Evolutionary conservation across 2,888 invertebrate species (phyloP).

Genomic region (Ophion ellenae): DNA sequence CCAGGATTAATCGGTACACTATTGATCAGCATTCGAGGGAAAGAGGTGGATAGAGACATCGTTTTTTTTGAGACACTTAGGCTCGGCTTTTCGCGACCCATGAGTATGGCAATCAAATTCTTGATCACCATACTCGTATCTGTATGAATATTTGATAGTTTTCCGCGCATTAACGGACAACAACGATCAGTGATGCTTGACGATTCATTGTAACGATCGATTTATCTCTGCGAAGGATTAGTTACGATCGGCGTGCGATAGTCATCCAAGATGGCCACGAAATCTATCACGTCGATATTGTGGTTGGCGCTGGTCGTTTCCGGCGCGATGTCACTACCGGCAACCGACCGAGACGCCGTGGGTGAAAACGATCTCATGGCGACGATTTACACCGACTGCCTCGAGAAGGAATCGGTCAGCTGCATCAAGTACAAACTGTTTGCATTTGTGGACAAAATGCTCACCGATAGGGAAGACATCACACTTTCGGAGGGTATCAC

Average conservation of each 20-base stretch:
- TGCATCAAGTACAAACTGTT: slow-evolving; percentile 95
- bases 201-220: slow-evolving; percentile 24
- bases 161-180: background rate
- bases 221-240: slow-evolving; percentile 52
- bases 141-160: background rate
- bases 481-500: slow-evolving; percentile 93
- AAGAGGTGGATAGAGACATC: slow-evolving; percentile 1
- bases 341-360: slow-evolving; percentile 87
- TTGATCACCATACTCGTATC: background rate
- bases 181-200: slow-evolving; percentile 14
- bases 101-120: background rate
- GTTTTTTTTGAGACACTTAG: slow-evolving; percentile 7
- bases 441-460: slow-evolving; percentile 93
- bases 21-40: background rate
- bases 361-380: slow-evolving; percentile 92
- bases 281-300: slow-evolving; percentile 73
- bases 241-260: slow-evolving; percentile 25
- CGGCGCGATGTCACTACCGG: slow-evolving; percentile 87
- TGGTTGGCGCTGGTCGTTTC: slow-evolving; percentile 83
- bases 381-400: slow-evolving; percentile 90
- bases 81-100: slow-evolving; percentile 24
- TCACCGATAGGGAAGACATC: slow-evolving; percentile 92
- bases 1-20: slow-evolving; percentile 61
- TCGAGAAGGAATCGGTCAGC: slow-evolving; percentile 92
- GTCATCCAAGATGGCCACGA: slow-evolving; percentile 69